Conservation (phyloP, 1,140 invertebrate species). For the Melanaphis sacchari region DNA sequence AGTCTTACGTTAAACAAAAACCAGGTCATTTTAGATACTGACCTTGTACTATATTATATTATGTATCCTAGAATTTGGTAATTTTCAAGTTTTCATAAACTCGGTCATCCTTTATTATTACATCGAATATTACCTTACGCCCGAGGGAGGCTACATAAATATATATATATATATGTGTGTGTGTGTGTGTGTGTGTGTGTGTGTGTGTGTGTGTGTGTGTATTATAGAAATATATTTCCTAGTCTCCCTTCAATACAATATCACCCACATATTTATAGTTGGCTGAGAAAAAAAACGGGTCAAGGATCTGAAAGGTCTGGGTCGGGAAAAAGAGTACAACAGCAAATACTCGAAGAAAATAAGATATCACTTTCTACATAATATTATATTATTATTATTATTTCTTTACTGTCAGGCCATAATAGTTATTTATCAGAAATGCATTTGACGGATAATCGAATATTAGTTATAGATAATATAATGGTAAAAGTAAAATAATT, state of each 20-base stretch:
- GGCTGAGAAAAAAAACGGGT: constrained; percentile 6
- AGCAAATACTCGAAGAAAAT: not conserved
- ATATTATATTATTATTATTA: not conserved
- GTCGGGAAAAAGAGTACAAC: not conserved
- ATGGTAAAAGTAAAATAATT: constrained; percentile 13
- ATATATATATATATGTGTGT: not conserved
- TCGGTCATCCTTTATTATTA: constrained; percentile 5
- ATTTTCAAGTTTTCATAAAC: constrained; percentile 30
- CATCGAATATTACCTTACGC: constrained; percentile 5
- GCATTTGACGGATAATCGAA: constrained; percentile 26
- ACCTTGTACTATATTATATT: constrained; percentile 35
- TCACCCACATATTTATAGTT: not conserved
- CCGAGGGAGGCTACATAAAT: not conserved
- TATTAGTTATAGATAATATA: not conserved
- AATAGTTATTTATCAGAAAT: constrained; percentile 7
- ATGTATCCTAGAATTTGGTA: not conserved
- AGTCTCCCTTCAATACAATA: constrained; percentile 13
- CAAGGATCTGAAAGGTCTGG: constrained; percentile 50
- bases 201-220: too few species aligned
- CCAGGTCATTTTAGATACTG: constrained; percentile 14
- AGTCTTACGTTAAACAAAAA: constrained; percentile 13
- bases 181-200: too few species aligned
- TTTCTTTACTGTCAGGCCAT: not conserved
- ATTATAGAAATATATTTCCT: not conserved
- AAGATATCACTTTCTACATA: constrained; percentile 28